Percentiles rank a stretch among this genome's conserved stretches.
Conservation (phyloP, 2,113 vertebrate species). For the Rhinoptilus africanus region DNA sequence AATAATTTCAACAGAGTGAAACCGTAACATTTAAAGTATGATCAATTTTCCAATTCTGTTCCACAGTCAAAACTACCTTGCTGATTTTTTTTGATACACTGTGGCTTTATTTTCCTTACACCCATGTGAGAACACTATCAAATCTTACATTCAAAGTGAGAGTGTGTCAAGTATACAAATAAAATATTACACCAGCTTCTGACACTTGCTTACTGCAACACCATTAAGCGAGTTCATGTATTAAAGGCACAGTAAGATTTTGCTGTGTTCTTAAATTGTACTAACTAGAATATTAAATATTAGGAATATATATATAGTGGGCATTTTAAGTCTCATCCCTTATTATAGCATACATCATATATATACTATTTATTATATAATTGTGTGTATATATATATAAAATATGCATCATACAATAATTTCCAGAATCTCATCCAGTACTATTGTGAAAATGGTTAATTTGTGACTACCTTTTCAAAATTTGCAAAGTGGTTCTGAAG, state of each 20-base stretch:
- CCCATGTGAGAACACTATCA: not conserved
- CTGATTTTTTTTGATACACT: not conserved
- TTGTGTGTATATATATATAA: no score
- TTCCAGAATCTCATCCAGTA: not conserved
- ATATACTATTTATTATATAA: not conserved
- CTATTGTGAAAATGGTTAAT: not conserved
- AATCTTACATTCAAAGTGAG: not conserved
- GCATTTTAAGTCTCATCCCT: not conserved
- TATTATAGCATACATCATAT: not conserved
- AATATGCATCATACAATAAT: not conserved
- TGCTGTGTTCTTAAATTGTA: not conserved
- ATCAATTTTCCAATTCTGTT: not conserved
- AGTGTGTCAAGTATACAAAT: not conserved
- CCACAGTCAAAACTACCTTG: not conserved
- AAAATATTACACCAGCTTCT: not conserved
- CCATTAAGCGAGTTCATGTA: not conserved
- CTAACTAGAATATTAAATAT: not conserved
- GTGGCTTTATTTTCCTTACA: not conserved
- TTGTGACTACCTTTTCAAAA: not conserved
- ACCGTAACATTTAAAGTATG: not conserved
- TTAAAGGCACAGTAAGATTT: not conserved
- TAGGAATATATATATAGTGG: not conserved
- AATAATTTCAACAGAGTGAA: not conserved
- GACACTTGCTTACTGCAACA: not conserved
- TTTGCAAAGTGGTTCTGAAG: not conserved